These are phyloP conservation scores for Hyppa rectilinea DNA, from an alignment of 2,888 invertebrate species.

Conservation along the genomic window DNA sequence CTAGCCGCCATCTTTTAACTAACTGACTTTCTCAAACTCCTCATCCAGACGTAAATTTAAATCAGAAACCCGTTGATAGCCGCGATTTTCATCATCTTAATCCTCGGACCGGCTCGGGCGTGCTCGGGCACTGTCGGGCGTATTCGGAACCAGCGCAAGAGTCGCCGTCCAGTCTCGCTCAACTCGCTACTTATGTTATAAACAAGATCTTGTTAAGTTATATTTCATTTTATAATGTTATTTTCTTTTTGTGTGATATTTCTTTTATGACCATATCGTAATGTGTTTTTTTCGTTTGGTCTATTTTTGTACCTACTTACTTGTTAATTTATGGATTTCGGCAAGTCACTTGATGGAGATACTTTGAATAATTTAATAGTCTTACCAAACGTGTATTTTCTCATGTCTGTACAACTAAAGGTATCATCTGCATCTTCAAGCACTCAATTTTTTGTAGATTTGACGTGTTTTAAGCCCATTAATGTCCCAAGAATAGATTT, in stretches of 20 bases:
- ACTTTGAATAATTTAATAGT: conserved; percentile 8
- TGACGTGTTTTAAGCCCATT: conserved; percentile 2
- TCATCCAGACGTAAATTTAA: conserved; percentile 45
- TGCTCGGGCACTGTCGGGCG: conserved; percentile 40
- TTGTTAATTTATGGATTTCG: conserved; percentile 42
- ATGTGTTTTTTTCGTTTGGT: conserved; percentile 26
- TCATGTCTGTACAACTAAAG: conserved; percentile 5
- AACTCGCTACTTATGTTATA: conserved; percentile 62
- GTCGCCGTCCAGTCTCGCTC: conserved; percentile 67
- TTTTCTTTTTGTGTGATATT: conserved; percentile 36
- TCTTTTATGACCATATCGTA: conserved; percentile 27
- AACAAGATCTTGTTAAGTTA: conserved; percentile 63
- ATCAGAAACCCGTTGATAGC: conserved; percentile 54
- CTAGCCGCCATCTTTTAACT: neutral
- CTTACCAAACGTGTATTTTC: neutral
- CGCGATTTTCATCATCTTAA: conserved; percentile 59
- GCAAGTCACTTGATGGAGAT: neutral
- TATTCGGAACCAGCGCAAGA: conserved; percentile 56
- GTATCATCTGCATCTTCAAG: conserved; percentile 6
- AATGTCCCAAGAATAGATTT: conserved; percentile 34
- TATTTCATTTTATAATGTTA: conserved; percentile 56
- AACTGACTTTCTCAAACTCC: conserved; percentile 32
- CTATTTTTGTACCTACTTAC: conserved; percentile 34
- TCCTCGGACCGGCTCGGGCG: conserved; percentile 43
- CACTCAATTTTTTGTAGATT: conserved; percentile 10